Evolutionary conservation across 2,113 vertebrate genomes (phyloP), one percentile per base, ranked within the genome.

Genomic region (Psittacus erithacus): DNA sequence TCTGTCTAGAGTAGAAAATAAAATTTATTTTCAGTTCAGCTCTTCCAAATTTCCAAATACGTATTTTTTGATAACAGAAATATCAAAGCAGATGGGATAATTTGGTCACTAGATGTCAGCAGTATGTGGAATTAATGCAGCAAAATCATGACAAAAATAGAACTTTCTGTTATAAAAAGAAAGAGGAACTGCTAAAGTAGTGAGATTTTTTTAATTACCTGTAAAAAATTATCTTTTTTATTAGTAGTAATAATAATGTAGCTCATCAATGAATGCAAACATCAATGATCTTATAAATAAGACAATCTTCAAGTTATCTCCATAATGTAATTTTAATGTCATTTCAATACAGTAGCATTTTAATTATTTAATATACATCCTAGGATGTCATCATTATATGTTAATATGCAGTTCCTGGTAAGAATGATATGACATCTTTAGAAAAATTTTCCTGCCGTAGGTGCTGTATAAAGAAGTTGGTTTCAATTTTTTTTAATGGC

Each of bases 41-140:
- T 33, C 18, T 67, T 63, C 29, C 46, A 41, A 53, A 64, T 70
- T 90, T 63, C 39, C 17, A 43, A 67, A 79, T 43, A 46, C 3
- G 2, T 46, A 8, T 49, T 68, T 82, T 25, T 59, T 53, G 2
- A 35, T 68, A 64, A 12, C 9, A 47, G 9, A 82, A 88, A 65
- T 76, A 88, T 41, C 43, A 43, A 93, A 88, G 23, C 39, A 76
- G 24, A 35, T 78, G 23, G 35, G 57, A 63, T 63, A 85, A 46
- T 92, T 86, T 93, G 67, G 82, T 92, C 86, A 92, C 74, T 92
- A 93, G 78, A 67, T 93, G 88, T 94, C 85, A 96, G 85, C 62
- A 71, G 47, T 43, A 92, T 64, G 49, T 91, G 82, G 15, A 94
- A 93, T 39, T 67, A 88, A 92, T 9, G 10, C 88, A 88, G 24